Evolutionary conservation across 2,888 invertebrate species (phyloP).

Genomic region (Cepaea hortensis): DNA sequence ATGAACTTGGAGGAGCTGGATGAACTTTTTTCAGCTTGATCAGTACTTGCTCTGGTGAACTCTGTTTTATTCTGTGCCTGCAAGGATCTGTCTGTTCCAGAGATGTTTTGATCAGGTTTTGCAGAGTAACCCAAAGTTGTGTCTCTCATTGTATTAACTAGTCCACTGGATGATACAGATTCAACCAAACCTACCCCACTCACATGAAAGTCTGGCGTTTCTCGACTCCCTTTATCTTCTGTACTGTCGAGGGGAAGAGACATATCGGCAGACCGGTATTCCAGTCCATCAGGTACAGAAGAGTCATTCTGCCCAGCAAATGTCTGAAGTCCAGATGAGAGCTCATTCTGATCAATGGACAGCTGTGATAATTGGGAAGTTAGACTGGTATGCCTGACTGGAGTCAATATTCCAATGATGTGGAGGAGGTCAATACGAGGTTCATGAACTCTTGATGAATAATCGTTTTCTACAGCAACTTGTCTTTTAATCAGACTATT

Average conservation of each 20-base stretch:
- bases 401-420: constrained; percentile 36
- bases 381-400: not conserved
- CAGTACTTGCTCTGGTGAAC: not conserved
- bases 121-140: constrained; percentile 10
- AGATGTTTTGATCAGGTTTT: not conserved
- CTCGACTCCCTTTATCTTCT: not conserved
- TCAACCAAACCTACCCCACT: not conserved
- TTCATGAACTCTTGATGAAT: not conserved
- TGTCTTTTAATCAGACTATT: not conserved
- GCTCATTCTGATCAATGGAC: not conserved
- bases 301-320: not conserved
- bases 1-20: not conserved
- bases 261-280: constrained; percentile 4
- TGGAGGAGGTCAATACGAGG: not conserved
- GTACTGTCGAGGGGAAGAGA: not conserved
- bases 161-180: constrained; percentile 12
- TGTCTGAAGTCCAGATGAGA: no score
- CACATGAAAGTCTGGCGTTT: not conserved
- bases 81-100: not conserved
- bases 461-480: not conserved
- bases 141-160: constrained; percentile 26
- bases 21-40: not conserved
- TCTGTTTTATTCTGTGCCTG: not conserved
- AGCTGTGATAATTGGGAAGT: not conserved
- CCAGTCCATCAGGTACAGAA: not conserved